Evolutionary conservation across 2,113 vertebrate species (phyloP).

Genomic region (Podarcis cretensis): DNA sequence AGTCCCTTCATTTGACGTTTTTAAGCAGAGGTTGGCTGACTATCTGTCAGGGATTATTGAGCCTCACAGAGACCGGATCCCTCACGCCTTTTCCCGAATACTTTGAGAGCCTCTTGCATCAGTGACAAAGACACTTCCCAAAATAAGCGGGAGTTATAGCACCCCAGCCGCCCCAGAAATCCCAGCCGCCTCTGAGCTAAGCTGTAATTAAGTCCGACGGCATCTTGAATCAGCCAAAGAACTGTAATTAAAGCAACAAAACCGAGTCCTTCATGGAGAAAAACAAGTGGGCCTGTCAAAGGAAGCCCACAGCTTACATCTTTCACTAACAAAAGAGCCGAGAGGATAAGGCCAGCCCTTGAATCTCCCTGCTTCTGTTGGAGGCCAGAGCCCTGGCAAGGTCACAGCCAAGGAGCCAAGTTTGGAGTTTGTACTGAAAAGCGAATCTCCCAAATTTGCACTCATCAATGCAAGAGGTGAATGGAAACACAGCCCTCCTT

Average conservation of each 20-base stretch:
- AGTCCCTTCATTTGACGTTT: too few relatives aligned
- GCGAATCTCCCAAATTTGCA: too few relatives aligned
- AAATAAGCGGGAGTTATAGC: slow-evolving; percentile 47
- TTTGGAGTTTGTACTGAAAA: too few relatives aligned
- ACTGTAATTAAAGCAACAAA: neutral
- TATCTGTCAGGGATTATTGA: too few relatives aligned
- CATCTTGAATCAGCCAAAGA: slow-evolving; percentile 40
- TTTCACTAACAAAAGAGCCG: neutral
- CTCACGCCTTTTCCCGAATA: fast-evolving
- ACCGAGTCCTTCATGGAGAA: neutral
- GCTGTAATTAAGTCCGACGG: slow-evolving; percentile 31
- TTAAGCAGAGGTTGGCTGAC: too few relatives aligned
- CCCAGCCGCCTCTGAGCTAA: neutral
- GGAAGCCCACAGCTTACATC: neutral
- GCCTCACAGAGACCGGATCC: too few relatives aligned
- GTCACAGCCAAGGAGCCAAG: neutral
- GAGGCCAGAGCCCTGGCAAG: neutral
- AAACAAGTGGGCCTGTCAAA: neutral
- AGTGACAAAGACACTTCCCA: neutral
- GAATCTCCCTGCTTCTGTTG: neutral
- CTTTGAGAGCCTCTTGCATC: neutral
- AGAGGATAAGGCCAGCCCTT: neutral
- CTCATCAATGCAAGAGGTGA: too few relatives aligned
- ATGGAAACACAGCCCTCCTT: too few relatives aligned
- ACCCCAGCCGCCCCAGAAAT: neutral